These are phyloP conservation scores for Hippoglossus stenolepis DNA, from an alignment of 2,113 vertebrate genomes.

Conservation along the genomic window DNA sequence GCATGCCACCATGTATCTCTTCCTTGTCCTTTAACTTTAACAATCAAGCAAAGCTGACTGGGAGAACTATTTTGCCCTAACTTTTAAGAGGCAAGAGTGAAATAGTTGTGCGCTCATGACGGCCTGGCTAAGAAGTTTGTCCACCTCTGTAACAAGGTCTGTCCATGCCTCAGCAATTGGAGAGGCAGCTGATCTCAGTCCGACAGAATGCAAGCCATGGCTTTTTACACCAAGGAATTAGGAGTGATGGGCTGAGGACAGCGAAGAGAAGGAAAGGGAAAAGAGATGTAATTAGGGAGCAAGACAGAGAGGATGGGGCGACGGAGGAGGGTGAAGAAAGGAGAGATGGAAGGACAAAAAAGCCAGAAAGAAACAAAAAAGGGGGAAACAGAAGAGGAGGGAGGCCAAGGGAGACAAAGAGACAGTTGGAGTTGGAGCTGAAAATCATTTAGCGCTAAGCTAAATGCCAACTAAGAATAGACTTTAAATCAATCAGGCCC, in stretches of 20 bases:
- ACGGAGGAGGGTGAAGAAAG: conserved; percentile 31
- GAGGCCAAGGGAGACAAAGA: conserved; percentile 49
- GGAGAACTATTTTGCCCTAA: conserved; percentile 26
- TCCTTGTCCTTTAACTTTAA: conserved; percentile 16
- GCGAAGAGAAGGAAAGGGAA: conserved; percentile 3
- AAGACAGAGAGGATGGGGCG: conserved; percentile 41
- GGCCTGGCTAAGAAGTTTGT: conserved; percentile 41
- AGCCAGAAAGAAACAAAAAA: conserved; percentile 9
- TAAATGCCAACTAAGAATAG: conserved; percentile 86
- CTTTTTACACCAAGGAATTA: conserved; percentile 55
- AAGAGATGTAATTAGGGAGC: conserved; percentile 63
- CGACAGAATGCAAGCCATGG: conserved; percentile 21
- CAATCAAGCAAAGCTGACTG: conserved; percentile 41
- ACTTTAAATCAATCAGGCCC: conserved; percentile 81
- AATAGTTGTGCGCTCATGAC: conserved; percentile 26
- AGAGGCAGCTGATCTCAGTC: conserved; percentile 58
- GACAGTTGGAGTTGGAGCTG: conserved; percentile 65
- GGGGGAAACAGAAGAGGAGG: conserved; percentile 26
- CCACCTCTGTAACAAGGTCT: conserved; percentile 59
- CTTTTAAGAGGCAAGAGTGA: conserved; percentile 24
- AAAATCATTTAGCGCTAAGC: conserved; percentile 82
- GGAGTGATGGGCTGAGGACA: conserved; percentile 46
- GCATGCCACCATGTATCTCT: conserved; percentile 1
- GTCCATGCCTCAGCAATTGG: conserved; percentile 55
- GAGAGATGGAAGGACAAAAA: conserved; percentile 8